Conservation (phyloP, 2,797 vertebrate species). For the Falco berigora region DNA sequence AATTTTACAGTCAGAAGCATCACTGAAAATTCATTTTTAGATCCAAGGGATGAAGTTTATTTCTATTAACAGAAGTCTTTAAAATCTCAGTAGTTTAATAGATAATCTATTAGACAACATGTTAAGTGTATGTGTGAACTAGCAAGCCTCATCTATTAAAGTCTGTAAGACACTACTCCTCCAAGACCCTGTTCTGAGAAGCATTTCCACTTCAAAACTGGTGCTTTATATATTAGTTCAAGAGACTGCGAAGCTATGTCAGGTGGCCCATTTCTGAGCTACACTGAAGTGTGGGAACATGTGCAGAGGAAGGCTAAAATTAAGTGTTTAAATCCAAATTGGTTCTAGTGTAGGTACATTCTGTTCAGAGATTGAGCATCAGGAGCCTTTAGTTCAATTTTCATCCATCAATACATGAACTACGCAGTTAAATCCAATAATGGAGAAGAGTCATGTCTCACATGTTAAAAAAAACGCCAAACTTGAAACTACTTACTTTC, state of each 20-base stretch:
- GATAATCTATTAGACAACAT: background rate
- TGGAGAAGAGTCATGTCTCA: background rate
- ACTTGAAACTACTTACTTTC: constrained; percentile 84
- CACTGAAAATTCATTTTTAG: background rate
- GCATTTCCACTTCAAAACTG: background rate
- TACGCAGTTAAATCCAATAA: background rate
- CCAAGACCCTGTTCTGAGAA: background rate
- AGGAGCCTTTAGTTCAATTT: background rate
- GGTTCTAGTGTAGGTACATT: background rate
- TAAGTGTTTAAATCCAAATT: background rate
- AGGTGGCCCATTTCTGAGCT: background rate
- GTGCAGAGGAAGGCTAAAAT: background rate
- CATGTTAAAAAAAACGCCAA: background rate
- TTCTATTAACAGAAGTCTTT: background rate
- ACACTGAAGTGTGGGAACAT: background rate
- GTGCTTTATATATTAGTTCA: background rate
- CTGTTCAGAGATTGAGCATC: background rate
- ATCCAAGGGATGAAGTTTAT: background rate
- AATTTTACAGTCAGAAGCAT: background rate
- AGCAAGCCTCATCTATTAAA: background rate
- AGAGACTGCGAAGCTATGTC: background rate
- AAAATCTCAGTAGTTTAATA: background rate
- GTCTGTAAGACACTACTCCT: background rate
- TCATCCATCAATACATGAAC: background rate
- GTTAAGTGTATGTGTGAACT: background rate